Evolutionary conservation across 2,888 invertebrate genomes (phyloP).

Genomic region (Philopedon plagiatum): DNA sequence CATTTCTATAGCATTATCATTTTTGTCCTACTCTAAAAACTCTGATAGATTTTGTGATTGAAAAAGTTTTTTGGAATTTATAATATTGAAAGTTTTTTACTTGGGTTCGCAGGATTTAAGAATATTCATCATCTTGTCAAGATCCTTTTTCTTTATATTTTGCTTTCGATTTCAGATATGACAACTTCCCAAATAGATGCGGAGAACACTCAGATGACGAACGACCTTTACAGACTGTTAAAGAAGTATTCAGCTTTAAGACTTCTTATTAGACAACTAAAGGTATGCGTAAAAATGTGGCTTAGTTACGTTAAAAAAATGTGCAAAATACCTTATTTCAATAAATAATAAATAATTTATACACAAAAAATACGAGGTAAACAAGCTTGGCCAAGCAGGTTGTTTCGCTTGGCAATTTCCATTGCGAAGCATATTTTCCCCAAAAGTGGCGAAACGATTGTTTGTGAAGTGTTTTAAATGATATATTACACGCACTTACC

Average conservation of each 20-base stretch:
- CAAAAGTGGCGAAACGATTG: too few relatives aligned
- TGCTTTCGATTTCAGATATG: slow-evolving; percentile 80
- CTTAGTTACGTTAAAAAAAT: not conserved
- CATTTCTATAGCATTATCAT: too few relatives aligned
- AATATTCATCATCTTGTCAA: not conserved
- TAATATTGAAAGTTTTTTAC: not conserved
- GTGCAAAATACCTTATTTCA: not conserved
- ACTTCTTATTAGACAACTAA: slow-evolving; percentile 88
- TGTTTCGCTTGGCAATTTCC: too few relatives aligned
- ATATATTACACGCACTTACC: too few relatives aligned
- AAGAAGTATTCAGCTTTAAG: slow-evolving; percentile 93
- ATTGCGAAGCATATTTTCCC: too few relatives aligned
- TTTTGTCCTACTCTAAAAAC: too few relatives aligned
- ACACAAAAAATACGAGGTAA: too few relatives aligned
- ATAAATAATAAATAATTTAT: too few relatives aligned
- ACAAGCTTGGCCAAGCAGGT: too few relatives aligned
- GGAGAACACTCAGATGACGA: slow-evolving; percentile 95
- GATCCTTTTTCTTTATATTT: not conserved
- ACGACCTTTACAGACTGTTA: slow-evolving; percentile 90
- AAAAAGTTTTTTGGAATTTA: not conserved
- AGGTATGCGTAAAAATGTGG: slow-evolving; percentile 73
- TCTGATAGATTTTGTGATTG: too few relatives aligned
- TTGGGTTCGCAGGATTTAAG: not conserved
- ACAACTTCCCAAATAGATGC: slow-evolving; percentile 92
- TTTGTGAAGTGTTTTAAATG: too few relatives aligned